Percentiles rank a stretch among this genome's conserved stretches.
Evolutionary conservation across 2,797 vertebrate species (phyloP).

Genomic region (Danionella dracula): DNA sequence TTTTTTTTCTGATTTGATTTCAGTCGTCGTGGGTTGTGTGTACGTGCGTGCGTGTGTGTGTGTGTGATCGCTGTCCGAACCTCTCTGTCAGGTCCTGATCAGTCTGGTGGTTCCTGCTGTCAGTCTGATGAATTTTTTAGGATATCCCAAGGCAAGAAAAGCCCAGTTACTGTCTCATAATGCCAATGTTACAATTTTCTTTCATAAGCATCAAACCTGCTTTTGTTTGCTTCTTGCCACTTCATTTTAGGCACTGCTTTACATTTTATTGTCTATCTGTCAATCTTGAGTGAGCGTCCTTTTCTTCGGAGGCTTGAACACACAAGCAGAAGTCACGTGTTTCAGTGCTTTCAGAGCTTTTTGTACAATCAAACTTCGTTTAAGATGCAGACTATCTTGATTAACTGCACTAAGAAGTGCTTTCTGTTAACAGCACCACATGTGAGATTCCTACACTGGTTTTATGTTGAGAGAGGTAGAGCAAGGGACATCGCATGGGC

Average conservation of each 20-base stretch:
- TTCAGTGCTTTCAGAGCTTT: background rate
- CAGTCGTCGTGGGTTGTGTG: constrained; percentile 1
- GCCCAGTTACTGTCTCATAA: constrained; percentile 69
- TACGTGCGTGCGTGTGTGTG: constrained; percentile 26
- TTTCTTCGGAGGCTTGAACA: constrained; percentile 3
- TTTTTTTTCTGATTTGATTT: constrained; percentile 43
- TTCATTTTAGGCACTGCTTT: constrained; percentile 28
- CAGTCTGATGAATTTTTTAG: constrained; percentile 79
- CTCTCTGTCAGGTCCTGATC: constrained; percentile 68
- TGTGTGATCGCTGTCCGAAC: constrained; percentile 47
- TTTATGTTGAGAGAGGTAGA: background rate
- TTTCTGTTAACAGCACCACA: constrained; percentile 4
- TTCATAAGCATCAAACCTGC: constrained; percentile 75
- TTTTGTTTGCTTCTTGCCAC: constrained; percentile 46
- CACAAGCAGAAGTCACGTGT: background rate
- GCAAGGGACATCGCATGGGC: too few species aligned
- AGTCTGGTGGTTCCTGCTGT: constrained; percentile 74
- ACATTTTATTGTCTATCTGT: constrained; percentile 29
- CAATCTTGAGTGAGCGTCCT: background rate
- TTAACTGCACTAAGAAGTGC: background rate
- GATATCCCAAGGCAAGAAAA: constrained; percentile 76
- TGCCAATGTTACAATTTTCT: constrained; percentile 72
- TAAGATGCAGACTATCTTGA: background rate
- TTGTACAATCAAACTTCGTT: background rate
- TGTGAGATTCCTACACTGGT: background rate